Base-by-base conservation (phyloP, 2,797 vertebrate genomes). In the Melanotaenia boesemani region DNA sequence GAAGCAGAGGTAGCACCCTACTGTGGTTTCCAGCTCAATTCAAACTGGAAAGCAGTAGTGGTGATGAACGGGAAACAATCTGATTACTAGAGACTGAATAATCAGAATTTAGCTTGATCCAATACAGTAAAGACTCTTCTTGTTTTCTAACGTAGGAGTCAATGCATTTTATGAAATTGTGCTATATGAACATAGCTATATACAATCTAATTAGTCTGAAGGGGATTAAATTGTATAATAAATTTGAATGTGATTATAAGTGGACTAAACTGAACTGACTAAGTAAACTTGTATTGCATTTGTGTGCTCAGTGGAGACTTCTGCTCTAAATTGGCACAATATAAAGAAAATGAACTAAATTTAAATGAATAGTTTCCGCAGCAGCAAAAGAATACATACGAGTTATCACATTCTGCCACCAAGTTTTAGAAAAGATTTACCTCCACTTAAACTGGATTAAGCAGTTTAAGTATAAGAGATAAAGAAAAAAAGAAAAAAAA, bases 391-490 rank as follows among this genome's bases (percentile, higher is more conserved):
- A 52, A 52, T 22, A n/a, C 26, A 50, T 22, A 22, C 3, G 24
- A 37, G 63, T 5, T 5, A 26, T 26, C 15, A 37, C 22, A 12
- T 26, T 18, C 59, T 32, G 58, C 54, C 63, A 59, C 34, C 70
- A 48, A 8, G 63, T 60, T 44, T n/a, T 46, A 13, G 37, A 63
- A 67, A 69, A 57, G 26, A 63, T 54, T 52, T n/a, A 56, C 68
- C 70, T 57, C 52, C n/a, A 66, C 22, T 68, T 28, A 60, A 57
- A 63, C 55, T 54, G 39, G 12, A 41, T 41, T 41, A 11, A 15
- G 39, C 11, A 12, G 12, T 41, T 41, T 13, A 15, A 15, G 4
- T 13, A 15, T 15, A 36, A 39, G 48, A 12, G 46, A 54, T 5
- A 26, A 54, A 54, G 11, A 54, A 12, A 10, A 2, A 22, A 11